Base-by-base conservation (phyloP, 2,888 invertebrate genomes). In the Dryobota labecula region DNA sequence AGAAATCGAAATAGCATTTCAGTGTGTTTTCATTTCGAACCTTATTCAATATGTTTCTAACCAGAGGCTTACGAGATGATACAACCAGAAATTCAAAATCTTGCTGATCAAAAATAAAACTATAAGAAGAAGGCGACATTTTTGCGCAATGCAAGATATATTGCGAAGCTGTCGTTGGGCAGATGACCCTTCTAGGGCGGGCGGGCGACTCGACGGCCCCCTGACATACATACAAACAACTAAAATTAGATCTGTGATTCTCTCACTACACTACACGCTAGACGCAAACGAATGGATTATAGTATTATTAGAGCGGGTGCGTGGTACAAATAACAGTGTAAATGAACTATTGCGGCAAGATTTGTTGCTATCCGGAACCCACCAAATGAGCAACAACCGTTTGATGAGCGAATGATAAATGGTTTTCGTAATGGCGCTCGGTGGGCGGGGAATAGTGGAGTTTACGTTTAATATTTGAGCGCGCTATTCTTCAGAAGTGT, bases 151-250 rank as follows among this genome's bases (percentile, higher is more conserved):
- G 47, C 33, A 56, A 61, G 67, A 57, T 53, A 68, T 70, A 79
- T 77, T 74, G 76, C 82, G 36, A 58, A 78, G 62, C 53, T 80
- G 86, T 85, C 86, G 84, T 78, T 87, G 87, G 87, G 88, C 89
- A 89, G 90, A 88, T 94, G 94, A 94, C 95, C 94, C 93, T 93
- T 91, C 88, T 93, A 94, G 94, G 94, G 93, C 94, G 93, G 92
- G 89, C 92, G 90, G 89, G 79, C 87, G 86, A 82, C 86, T 86
- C 85, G 82, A 78, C 83, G 95, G 92, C 94, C 94, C 93, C 94
- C 91, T 95, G 95, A 95, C 95, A 95, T 90, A 95, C 94, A 94
- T 94, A 94, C 93, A 92, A 90, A 94, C 81, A 85, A 90, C 94
- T 95, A 95, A 93, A 92, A 91, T 93, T 95, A 95, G 94, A 91